A percentile compares a stretch with the other conserved stretches of the same genome.
Evolutionary conservation across 1,140 invertebrate genomes (phyloP).

Genomic region (Cyclargus thomasi): DNA sequence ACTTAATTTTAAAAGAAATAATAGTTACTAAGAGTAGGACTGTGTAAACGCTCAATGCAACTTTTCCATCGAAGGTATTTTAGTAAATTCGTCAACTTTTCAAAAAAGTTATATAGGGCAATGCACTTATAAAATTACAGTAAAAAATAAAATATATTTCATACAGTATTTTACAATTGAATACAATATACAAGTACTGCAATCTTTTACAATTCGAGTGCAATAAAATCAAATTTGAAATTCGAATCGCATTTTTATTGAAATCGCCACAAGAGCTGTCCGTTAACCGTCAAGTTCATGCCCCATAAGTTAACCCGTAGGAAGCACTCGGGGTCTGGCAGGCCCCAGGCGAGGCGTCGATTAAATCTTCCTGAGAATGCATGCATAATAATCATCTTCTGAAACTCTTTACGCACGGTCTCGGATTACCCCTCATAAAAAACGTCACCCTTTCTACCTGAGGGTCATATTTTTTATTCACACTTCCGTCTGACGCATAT

Average conservation of each 20-base stretch:
- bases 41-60: too few species aligned
- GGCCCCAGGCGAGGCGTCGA: constrained; percentile 51
- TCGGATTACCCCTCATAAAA: constrained; percentile 63
- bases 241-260: constrained; percentile 8
- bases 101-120: too few species aligned
- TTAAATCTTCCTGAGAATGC: constrained; percentile 69
- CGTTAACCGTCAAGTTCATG: constrained; percentile 46
- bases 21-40: too few species aligned
- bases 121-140: too few species aligned
- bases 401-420: constrained; percentile 46
- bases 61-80: too few species aligned
- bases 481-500: constrained; percentile 69
- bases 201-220: constrained; percentile 1
- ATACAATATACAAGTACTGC: neutral
- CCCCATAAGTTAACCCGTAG: constrained; percentile 43
- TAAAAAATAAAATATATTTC: neutral
- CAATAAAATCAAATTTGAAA: neutral
- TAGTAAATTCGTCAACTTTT: too few species aligned
- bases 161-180: neutral
- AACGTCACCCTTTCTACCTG: constrained; percentile 66
- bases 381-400: constrained; percentile 66
- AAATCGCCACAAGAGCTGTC: constrained; percentile 25
- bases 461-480: constrained; percentile 73
- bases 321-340: constrained; percentile 52
- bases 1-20: too few species aligned